phyloP scores from a whole-genome alignment of 2,888 invertebrate genomes.

The Latrodectus hesperus region DNA sequence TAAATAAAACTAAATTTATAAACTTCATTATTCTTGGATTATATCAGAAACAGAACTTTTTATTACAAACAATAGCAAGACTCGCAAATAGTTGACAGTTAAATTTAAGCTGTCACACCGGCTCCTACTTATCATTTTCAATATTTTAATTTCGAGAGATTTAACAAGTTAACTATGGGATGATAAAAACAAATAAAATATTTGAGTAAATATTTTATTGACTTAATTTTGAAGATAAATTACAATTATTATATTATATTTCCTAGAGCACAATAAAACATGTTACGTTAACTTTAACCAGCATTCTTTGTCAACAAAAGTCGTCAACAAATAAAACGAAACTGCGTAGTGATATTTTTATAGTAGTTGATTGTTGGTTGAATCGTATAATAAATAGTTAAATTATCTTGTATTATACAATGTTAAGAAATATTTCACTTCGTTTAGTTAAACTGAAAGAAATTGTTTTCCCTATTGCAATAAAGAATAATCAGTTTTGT shows the following conservation, averaged over 20 bases:
- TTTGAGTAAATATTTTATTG: no score
- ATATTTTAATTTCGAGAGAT: no score
- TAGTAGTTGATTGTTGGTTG: neutral
- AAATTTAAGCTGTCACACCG: neutral
- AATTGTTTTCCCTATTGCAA: neutral
- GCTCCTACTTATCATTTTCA: no score
- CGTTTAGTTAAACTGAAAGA: neutral
- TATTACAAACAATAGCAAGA: no score
- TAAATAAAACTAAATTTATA: no score
- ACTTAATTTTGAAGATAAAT: neutral
- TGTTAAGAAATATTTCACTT: neutral
- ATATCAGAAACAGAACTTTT: no score
- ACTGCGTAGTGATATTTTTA: neutral
- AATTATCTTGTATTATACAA: neutral
- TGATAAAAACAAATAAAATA: no score
- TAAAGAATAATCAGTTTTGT: neutral
- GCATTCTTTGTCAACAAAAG: neutral
- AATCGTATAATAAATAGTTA: neutral
- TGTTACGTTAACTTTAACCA: neutral
- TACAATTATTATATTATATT: neutral
- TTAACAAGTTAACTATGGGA: no score
- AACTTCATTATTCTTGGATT: no score
- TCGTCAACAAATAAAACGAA: neutral
- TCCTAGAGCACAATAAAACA: neutral
- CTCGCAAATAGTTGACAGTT: neutral